Percentiles rank a stretch among this genome's conserved stretches.
Evolutionary conservation across 2,888 invertebrate species (phyloP).

Genomic region (Andrena haemorrhoa): DNA sequence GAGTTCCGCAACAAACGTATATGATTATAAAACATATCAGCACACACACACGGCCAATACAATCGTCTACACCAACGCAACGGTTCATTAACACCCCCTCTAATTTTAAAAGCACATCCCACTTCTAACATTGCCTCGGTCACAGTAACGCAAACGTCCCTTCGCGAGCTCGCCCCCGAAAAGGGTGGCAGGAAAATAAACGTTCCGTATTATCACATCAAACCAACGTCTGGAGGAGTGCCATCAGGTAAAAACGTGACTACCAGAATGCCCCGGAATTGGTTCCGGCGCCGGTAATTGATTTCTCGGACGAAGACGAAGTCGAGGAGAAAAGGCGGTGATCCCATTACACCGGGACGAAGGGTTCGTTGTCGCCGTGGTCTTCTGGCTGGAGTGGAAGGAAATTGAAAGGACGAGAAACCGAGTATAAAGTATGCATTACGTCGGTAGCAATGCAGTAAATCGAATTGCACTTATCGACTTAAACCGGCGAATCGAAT

Average conservation of each 20-base stretch:
- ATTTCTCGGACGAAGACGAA: constrained; percentile 51
- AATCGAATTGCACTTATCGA: constrained; percentile 73
- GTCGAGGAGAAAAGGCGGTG: constrained; percentile 44
- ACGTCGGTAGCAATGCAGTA: constrained; percentile 68
- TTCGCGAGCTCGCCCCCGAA: too few relatives aligned
- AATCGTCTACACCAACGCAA: too few relatives aligned
- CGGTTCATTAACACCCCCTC: too few relatives aligned
- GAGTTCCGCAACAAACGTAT: too few relatives aligned
- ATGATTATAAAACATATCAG: too few relatives aligned
- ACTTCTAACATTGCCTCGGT: too few relatives aligned
- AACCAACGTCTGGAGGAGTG: neutral
- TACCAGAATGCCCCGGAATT: constrained; percentile 45
- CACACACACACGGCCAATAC: too few relatives aligned
- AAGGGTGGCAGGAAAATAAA: constrained; percentile 4
- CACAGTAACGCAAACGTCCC: too few relatives aligned
- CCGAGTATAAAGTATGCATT: constrained; percentile 68
- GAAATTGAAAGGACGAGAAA: constrained; percentile 59
- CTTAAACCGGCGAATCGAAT: constrained; percentile 58
- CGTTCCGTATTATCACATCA: neutral
- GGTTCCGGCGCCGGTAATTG: constrained; percentile 55
- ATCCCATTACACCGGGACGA: constrained; percentile 56
- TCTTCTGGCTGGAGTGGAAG: constrained; percentile 34
- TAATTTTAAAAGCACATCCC: too few relatives aligned
- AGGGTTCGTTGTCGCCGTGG: constrained; percentile 53
- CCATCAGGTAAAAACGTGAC: constrained; percentile 50